These are phyloP conservation scores for Cantharis nigra DNA, from an alignment of 2,888 invertebrate species.

Conservation along the genomic window DNA sequence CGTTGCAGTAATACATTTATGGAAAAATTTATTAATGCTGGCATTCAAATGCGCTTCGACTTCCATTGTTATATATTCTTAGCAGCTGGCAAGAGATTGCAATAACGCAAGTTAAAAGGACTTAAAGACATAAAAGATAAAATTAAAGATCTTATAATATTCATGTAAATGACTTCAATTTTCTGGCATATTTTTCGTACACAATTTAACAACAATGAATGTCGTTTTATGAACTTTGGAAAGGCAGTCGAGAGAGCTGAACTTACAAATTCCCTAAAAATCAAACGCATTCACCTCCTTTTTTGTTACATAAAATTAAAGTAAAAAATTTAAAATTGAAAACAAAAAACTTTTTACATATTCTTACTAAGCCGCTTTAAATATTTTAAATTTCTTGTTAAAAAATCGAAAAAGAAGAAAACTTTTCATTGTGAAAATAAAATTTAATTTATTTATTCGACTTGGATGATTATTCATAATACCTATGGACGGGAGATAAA, in stretches of 20 bases:
- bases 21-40: neutral
- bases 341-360: neutral
- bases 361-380: neutral
- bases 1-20: neutral
- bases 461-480: neutral
- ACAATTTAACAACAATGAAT: constrained; percentile 17
- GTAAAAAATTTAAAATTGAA: neutral
- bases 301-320: neutral
- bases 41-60: neutral
- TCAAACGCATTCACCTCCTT: neutral
- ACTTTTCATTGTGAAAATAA: neutral
- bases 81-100: constrained; percentile 8
- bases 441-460: neutral
- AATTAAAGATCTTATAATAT: constrained; percentile 11
- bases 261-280: neutral
- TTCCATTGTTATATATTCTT: neutral
- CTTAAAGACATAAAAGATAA: constrained; percentile 6
- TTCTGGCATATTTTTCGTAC: constrained; percentile 29
- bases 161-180: constrained; percentile 30
- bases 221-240: constrained; percentile 3
- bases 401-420: neutral
- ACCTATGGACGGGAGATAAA: too few species aligned
- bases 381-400: neutral
- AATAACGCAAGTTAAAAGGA: constrained; percentile 16
- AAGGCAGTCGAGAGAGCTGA: neutral